Percentiles rank a stretch among this genome's conserved stretches.
These are phyloP conservation scores for Syngnathus rostellatus DNA, from an alignment of 2,797 vertebrate genomes.

Conservation along the genomic window DNA sequence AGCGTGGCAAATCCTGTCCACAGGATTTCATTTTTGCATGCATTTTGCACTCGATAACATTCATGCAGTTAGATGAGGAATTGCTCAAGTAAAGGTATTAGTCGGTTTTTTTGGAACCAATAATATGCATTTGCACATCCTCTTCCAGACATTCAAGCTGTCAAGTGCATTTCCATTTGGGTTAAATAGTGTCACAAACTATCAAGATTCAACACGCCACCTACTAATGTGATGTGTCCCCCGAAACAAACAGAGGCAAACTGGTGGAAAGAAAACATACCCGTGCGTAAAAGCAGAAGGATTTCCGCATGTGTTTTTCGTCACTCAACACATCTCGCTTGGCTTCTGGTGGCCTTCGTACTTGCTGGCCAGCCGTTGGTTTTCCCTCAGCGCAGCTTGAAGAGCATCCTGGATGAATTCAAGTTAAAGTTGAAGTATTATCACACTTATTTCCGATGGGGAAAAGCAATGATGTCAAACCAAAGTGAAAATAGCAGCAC, in stretches of 20 bases:
- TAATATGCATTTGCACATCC: conserved; percentile 62
- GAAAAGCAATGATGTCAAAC: not conserved
- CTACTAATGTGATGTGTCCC: not conserved
- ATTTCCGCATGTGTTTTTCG: conserved; percentile 50
- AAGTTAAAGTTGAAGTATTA: not conserved
- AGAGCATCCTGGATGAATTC: conserved; percentile 59
- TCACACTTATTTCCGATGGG: not conserved
- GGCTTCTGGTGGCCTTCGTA: conserved; percentile 61
- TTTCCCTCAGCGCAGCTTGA: conserved; percentile 59
- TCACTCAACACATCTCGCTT: conserved; percentile 54
- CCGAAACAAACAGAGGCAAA: not conserved
- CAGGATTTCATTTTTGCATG: conserved; percentile 82
- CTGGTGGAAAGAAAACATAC: conserved; percentile 43
- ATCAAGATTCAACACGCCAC: conserved; percentile 46
- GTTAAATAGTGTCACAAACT: conserved; percentile 54
- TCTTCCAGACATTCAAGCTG: conserved; percentile 47
- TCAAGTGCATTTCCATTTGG: conserved; percentile 54
- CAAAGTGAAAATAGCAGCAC: not conserved
- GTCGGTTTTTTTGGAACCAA: conserved; percentile 70
- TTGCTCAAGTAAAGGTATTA: conserved; percentile 75
- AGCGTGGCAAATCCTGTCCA: conserved; percentile 82
- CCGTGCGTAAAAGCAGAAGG: conserved; percentile 64
- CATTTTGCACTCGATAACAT: conserved; percentile 82
- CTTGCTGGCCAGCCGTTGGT: conserved; percentile 63
- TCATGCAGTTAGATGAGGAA: conserved; percentile 80